A percentile compares a stretch with the other conserved stretches of the same genome.
Conservation (phyloP, 2,113 vertebrate species). For the Ammodytes dubius region DNA sequence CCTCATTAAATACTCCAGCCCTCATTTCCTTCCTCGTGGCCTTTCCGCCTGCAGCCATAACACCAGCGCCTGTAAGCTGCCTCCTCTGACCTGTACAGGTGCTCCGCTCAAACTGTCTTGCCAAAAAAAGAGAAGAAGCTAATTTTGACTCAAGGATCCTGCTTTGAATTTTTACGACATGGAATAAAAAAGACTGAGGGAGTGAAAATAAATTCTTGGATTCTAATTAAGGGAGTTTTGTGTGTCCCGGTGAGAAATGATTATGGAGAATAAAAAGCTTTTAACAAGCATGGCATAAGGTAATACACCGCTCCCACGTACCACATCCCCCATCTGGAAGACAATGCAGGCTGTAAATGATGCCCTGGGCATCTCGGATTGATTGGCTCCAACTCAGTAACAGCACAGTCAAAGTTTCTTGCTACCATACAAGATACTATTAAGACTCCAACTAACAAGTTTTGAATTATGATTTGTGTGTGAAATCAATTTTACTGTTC, state of each 20-base stretch:
- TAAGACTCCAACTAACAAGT: conserved; percentile 21
- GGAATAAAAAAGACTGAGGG: conserved; percentile 55
- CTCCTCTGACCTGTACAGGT: conserved; percentile 55
- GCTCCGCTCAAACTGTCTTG: conserved; percentile 3
- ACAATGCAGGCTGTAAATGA: conserved; percentile 41
- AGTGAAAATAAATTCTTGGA: conserved; percentile 52
- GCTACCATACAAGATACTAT: conserved; percentile 11
- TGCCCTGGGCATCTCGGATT: conserved; percentile 43
- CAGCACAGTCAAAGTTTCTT: conserved; percentile 28
- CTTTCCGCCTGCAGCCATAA: conserved; percentile 38
- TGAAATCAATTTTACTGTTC: background rate
- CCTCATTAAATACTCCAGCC: conserved; percentile 43
- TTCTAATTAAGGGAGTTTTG: conserved; percentile 72
- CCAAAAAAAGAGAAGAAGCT: conserved; percentile 23
- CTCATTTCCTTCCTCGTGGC: conserved; percentile 37
- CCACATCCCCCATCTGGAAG: conserved; percentile 15
- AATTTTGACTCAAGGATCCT: conserved; percentile 48
- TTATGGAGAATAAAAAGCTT: conserved; percentile 70
- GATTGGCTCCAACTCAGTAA: conserved; percentile 53
- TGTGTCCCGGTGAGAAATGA: conserved; percentile 60
- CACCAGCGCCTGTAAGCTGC: conserved; percentile 32
- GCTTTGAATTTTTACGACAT: conserved; percentile 49
- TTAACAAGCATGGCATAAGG: conserved; percentile 70
- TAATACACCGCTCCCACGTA: conserved; percentile 38
- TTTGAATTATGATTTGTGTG: conserved; percentile 2